Base-by-base conservation (phyloP, 37 sponge, comb jelly and placozoan species). In the Oopsacas minuta region DNA sequence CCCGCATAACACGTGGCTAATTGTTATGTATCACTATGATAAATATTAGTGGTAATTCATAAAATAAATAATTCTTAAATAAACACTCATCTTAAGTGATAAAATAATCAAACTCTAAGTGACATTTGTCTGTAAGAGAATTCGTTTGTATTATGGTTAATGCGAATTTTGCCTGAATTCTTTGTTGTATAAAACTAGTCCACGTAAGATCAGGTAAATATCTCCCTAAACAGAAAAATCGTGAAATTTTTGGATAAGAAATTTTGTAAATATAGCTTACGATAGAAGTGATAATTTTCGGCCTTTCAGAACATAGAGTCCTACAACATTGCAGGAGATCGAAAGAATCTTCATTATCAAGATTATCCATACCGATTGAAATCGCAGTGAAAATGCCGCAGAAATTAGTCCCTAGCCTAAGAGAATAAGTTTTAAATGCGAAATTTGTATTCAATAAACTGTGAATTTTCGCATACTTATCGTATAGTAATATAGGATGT, bases 1-100 rank as follows among this genome's bases (percentile, higher is more conserved):
- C n/a, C n/a, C n/a, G n/a, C n/a, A n/a, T n/a, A n/a, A n/a, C n/a
- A n/a, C n/a, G n/a, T n/a, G n/a, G n/a, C n/a, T n/a, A n/a, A n/a
- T n/a, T n/a, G n/a, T n/a, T n/a, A n/a, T n/a, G n/a, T n/a, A n/a
- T n/a, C n/a, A n/a, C n/a, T n/a, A n/a, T n/a, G n/a, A n/a, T n/a
- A n/a, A n/a, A n/a, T n/a, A n/a, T n/a, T n/a, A n/a, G n/a, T n/a
- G n/a, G n/a, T 61, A n/a, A 61, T 32, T 61, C 22, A 25, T 61
- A 20, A 61, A 61, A 25, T 61, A n/a, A 61, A 61, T 61, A 10
- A 10, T 32, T 61, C 5, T n/a, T 12, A 61, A 61, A n/a, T 61
- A 61, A 10, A 61, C 75, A 61, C 75, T 61, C 75, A 61, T 61
- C 22, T 20, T n/a, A 61, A 61, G 75, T 61, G 75, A 61, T 61